These are phyloP conservation scores for Amblyraja radiata DNA, from an alignment of 2,797 vertebrate species.

Conservation along the genomic window DNA sequence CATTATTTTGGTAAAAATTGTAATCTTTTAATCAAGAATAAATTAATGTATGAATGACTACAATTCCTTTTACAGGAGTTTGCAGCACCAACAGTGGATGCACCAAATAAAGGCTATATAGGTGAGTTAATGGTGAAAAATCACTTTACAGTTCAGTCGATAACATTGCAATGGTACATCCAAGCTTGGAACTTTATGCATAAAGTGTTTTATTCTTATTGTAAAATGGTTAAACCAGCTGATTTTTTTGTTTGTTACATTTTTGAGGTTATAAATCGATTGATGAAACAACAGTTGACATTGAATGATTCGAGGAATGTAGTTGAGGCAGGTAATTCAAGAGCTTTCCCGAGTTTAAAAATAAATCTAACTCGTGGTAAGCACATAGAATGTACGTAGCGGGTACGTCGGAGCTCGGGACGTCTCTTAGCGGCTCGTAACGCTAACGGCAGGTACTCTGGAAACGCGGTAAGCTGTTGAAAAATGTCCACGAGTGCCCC, in stretches of 20 bases:
- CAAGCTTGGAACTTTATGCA: not conserved
- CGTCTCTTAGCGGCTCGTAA: no score
- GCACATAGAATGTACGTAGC: no score
- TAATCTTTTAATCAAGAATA: no score
- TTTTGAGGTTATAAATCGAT: not conserved
- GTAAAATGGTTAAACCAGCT: not conserved
- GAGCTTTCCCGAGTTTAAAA: no score
- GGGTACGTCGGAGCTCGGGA: no score
- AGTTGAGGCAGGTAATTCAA: no score
- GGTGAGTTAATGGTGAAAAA: constrained; percentile 58
- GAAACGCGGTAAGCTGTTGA: no score
- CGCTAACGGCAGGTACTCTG: no score
- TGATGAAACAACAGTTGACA: not conserved
- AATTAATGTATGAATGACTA: not conserved
- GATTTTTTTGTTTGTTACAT: not conserved
- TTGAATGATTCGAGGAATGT: not conserved
- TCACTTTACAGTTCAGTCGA: not conserved
- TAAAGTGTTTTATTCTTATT: not conserved
- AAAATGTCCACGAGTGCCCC: no score
- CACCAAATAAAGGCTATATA: constrained; percentile 80
- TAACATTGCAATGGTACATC: not conserved
- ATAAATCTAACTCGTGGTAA: no score
- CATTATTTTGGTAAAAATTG: not conserved
- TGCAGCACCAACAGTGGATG: constrained; percentile 68
- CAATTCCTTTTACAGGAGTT: constrained; percentile 68